Evolutionary conservation across 2,888 invertebrate species (phyloP), one percentile per base, ranked within the genome.

Genomic region (Rhabditoides inermis): DNA sequence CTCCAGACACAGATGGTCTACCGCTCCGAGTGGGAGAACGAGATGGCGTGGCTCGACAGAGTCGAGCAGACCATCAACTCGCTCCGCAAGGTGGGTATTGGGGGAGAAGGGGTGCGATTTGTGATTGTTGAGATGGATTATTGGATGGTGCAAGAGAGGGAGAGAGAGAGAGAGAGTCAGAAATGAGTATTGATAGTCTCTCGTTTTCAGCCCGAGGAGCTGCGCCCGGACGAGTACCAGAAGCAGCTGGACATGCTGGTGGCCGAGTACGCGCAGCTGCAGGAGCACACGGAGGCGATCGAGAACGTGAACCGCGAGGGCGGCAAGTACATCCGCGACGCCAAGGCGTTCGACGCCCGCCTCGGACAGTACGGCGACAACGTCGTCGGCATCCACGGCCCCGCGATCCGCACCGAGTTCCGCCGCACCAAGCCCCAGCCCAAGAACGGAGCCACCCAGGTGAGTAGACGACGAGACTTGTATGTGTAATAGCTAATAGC

Each of bases 271-370:
- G 89, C 88, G 77, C 86, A 85, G 78, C 87, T 90, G 66, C 86
- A 89, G 77, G 92, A 94, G 81, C 85, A 89, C 78, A 89, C 88
- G 70, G 88, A 88, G 74, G 86, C 87, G 79, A 88, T 98, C 77
- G 94, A 95, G 80, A 86, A 88, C 77, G 88, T 92, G 77, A 94
- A 94, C 82, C 83, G 87, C 71, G 88, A 88, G 75, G 94, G 94
- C 76, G 92, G 91, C 71, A 85, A 89, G 79, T 88, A 87, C 80
- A 90, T 95, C 77, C 85, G 91, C 65, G 94, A 94, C 83, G 92
- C 92, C 75, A 92, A 92, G 90, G 92, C 87, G 77, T 87, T 88
- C 83, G 86, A 87, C 78, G 85, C 86, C 77, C 84, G 87, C 76
- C 85, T 88, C 78, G 85, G 86, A 79, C 85, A 86, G 63, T 91